Evolutionary conservation across 2,888 invertebrate species (phyloP).

Genomic region (Parnassius mnemosyne): DNA sequence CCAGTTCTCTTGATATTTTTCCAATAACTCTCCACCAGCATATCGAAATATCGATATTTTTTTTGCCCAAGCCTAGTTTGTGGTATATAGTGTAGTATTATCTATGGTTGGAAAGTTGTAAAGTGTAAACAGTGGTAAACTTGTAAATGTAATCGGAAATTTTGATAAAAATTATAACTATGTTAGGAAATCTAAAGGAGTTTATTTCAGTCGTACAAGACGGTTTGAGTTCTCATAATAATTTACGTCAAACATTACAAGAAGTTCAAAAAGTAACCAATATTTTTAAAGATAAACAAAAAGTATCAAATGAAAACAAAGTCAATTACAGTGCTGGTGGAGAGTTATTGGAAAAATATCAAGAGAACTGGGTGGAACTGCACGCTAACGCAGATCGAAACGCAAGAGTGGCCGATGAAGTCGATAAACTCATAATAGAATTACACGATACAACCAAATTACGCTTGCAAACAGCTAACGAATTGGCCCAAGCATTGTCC

Average conservation of each 20-base stretch:
- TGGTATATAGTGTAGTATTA: no score
- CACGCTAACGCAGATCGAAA: constrained; percentile 85
- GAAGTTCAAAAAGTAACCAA: constrained; percentile 71
- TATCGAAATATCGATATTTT: no score
- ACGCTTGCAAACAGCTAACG: constrained; percentile 57
- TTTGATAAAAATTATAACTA: constrained; percentile 31
- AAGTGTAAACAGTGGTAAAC: no score
- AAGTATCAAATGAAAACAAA: constrained; percentile 53
- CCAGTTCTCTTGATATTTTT: constrained; percentile 87
- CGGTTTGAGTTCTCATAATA: constrained; percentile 64
- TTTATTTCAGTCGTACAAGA: constrained; percentile 74
- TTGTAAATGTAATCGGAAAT: no score
- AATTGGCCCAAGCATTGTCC: constrained; percentile 58
- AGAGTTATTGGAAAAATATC: constrained; percentile 84
- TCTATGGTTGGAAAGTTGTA: no score
- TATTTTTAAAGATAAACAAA: constrained; percentile 68
- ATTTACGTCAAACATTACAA: constrained; percentile 65
- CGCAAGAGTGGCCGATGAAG: constrained; percentile 80
- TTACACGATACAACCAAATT: constrained; percentile 55
- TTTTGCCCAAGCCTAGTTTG: no score
- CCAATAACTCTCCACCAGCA: constrained; percentile 85
- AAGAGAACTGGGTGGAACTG: constrained; percentile 85
- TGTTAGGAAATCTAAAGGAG: constrained; percentile 75
- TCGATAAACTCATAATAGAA: constrained; percentile 66
- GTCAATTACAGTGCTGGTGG: constrained; percentile 83